Conservation (phyloP, 2,888 invertebrate genomes). For the Pollenia amentaria region DNA sequence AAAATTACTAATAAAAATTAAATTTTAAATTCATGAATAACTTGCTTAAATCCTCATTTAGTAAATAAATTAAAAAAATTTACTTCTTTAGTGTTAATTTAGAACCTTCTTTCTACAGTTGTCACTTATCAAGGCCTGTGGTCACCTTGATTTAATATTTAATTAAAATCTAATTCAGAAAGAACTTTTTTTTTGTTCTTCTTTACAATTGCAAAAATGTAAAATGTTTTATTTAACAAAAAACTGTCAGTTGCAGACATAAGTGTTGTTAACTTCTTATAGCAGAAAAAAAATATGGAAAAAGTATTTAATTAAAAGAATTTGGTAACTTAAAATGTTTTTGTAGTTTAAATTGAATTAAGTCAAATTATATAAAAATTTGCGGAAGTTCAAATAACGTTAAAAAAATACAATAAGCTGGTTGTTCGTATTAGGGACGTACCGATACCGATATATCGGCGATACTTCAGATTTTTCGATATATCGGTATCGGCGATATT, state of each 20-base stretch:
- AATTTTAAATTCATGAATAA: not conserved
- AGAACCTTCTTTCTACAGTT: conserved; percentile 14
- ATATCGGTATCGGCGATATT: too few species aligned
- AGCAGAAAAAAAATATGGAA: not conserved
- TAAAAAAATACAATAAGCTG: too few species aligned
- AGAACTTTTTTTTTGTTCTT: conserved; percentile 1
- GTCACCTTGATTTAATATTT: conserved; percentile 49
- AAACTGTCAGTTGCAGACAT: conserved; percentile 52
- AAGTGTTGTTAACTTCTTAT: conserved; percentile 1
- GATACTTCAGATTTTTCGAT: too few species aligned
- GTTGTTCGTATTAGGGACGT: not conserved
- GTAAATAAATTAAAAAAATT: too few species aligned
- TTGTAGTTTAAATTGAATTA: not conserved
- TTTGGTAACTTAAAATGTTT: not conserved
- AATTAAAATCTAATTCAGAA: conserved; percentile 53
- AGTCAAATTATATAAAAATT: not conserved
- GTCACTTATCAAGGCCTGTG: conserved; percentile 32
- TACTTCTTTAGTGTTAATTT: conserved; percentile 2
- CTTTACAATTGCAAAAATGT: conserved; percentile 10
- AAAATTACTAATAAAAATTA: not conserved
- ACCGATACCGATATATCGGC: too few species aligned
- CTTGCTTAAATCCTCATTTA: too few species aligned
- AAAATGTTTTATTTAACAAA: conserved; percentile 32
- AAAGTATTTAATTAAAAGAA: conserved; percentile 5
- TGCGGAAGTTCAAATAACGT: too few species aligned